A percentile compares a stretch with the other conserved stretches of the same genome.
Conservation (phyloP, 2,797 vertebrate genomes). For the Balearica regulorum region DNA sequence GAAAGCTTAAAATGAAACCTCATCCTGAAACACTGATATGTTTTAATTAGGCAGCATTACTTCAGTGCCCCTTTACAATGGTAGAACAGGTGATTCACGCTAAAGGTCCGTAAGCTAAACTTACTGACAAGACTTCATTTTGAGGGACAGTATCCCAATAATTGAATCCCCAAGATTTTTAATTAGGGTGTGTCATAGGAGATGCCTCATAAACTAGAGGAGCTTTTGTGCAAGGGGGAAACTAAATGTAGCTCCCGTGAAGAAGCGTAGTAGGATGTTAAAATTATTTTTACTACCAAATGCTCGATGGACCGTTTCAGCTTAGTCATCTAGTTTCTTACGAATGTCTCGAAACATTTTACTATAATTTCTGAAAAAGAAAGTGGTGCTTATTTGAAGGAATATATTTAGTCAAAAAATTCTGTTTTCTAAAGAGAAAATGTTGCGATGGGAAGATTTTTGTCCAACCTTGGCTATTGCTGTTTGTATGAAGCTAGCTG, state of each 20-base stretch:
- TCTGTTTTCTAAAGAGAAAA: not conserved
- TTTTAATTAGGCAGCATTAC: not conserved
- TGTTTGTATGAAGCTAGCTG: not conserved
- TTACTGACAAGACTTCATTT: not conserved
- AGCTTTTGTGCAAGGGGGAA: not conserved
- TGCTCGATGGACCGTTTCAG: accelerated
- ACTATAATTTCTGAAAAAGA: no score
- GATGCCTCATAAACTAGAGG: not conserved
- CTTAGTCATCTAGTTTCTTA: no score
- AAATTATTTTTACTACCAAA: not conserved
- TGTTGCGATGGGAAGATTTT: not conserved
- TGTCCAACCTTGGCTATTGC: not conserved
- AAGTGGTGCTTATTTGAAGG: not conserved
- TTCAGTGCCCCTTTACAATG: not conserved
- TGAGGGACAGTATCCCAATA: no score
- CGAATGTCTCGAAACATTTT: not conserved
- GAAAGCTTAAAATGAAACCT: not conserved
- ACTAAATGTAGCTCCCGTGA: not conserved
- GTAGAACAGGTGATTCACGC: no score
- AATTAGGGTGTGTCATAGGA: not conserved
- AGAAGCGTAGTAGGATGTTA: no score
- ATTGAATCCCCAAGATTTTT: not conserved
- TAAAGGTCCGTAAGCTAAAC: not conserved
- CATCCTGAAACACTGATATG: not conserved
- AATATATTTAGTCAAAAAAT: not conserved